Conservation (phyloP, 1,140 invertebrate genomes). For the Lineus longissimus region DNA sequence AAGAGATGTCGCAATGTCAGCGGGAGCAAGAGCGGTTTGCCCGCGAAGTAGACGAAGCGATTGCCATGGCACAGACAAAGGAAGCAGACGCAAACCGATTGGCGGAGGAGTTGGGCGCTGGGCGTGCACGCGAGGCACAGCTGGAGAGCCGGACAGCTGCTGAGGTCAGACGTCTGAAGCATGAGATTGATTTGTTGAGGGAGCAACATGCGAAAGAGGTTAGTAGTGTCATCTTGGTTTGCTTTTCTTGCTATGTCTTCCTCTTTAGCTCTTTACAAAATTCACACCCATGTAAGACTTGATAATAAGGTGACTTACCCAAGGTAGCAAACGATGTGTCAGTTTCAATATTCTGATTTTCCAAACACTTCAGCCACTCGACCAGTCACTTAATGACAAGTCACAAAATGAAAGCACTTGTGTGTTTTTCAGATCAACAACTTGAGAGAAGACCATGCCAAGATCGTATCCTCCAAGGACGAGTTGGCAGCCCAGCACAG, state of each 20-base stretch:
- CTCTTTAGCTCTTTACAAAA: background rate
- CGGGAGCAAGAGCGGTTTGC: conserved; percentile 32
- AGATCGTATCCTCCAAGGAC: background rate
- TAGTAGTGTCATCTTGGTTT: too few relatives aligned
- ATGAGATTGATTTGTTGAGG: conserved; percentile 25
- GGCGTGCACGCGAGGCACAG: conserved; percentile 27
- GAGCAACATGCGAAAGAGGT: conserved; percentile 25
- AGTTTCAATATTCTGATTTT: too few relatives aligned
- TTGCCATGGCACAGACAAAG: conserved; percentile 23
- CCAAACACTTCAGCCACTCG: background rate
- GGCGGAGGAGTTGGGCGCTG: conserved; percentile 32
- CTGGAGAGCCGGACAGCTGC: conserved; percentile 22
- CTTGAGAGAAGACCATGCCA: conserved; percentile 5
- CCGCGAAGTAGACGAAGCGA: conserved; percentile 31
- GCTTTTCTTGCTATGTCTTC: too few relatives aligned
- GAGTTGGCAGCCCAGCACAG: background rate
- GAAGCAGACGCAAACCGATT: conserved; percentile 30
- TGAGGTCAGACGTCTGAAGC: conserved; percentile 24
- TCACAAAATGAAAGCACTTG: background rate
- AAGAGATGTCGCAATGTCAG: conserved; percentile 29
- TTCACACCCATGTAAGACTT: background rate
- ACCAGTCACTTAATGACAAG: background rate
- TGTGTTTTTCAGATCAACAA: background rate
- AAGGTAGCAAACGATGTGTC: too few relatives aligned
- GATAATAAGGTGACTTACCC: too few relatives aligned